Conservation (phyloP, 2,797 vertebrate genomes). For the Galaxias olidus region DNA sequence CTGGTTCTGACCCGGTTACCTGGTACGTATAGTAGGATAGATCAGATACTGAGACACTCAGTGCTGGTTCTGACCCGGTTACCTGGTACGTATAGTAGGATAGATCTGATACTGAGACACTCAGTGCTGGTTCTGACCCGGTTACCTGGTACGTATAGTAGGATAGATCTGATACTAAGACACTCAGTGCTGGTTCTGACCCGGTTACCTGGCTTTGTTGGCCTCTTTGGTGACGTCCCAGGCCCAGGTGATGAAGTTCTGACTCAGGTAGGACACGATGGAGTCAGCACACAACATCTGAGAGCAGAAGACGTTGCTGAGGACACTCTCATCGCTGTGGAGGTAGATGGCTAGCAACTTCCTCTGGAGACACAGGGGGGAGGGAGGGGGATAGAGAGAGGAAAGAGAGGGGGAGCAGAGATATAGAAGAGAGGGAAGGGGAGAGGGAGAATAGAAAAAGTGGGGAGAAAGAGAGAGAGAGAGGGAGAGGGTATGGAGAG, state of each 20-base stretch:
- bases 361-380: conserved; percentile 82
- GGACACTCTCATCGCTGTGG: conserved; percentile 98
- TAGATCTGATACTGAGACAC: background rate
- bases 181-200: background rate
- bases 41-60: background rate
- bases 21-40: background rate
- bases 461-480: background rate
- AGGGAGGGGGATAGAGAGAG: conserved; percentile 54
- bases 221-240: conserved; percentile 99
- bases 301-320: conserved; percentile 99
- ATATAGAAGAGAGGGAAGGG: conserved; percentile 13
- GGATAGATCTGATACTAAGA: background rate
- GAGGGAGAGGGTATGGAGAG: background rate
- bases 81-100: background rate
- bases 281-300: conserved; percentile 99
- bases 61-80: no score
- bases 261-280: conserved; percentile 98
- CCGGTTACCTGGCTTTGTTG: conserved; percentile 93
- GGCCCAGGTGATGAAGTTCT: conserved; percentile 99
- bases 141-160: no score
- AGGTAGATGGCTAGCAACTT: conserved; percentile 99
- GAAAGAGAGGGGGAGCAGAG: background rate
- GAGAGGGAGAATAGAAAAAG: conserved; percentile 52
- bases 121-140: no score
- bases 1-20: no score